These are phyloP conservation scores for Mus minutoides DNA, from an alignment of 2,797 vertebrate genomes.

Conservation along the genomic window DNA sequence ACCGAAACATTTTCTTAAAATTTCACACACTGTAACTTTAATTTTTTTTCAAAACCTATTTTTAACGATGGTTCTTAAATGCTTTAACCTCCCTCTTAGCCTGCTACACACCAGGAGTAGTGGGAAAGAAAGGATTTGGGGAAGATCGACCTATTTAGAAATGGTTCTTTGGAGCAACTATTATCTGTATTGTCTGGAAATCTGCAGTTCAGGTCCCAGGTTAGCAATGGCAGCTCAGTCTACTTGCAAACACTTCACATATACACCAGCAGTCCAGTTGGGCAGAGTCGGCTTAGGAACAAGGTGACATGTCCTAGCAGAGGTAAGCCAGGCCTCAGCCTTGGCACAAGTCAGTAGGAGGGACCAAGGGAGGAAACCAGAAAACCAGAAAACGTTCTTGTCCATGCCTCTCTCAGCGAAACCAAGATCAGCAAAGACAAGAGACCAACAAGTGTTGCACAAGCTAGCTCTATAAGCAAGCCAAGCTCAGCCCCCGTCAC, in stretches of 20 bases:
- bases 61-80: background rate
- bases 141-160: background rate
- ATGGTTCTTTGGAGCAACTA: background rate
- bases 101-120: background rate
- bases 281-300: too few relatives aligned
- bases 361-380: background rate
- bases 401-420: background rate
- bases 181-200: background rate
- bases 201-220: background rate
- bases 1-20: background rate
- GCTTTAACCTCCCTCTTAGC: background rate
- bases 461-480: too few relatives aligned
- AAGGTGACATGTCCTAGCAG: too few relatives aligned
- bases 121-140: background rate
- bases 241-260: too few relatives aligned
- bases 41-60: background rate
- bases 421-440: background rate
- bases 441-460: background rate
- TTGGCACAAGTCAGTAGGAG: background rate
- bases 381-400: background rate
- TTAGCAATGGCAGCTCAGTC: too few relatives aligned
- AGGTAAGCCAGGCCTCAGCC: too few relatives aligned
- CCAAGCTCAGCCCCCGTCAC: background rate
- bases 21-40: background rate
- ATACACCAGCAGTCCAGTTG: too few relatives aligned